Evolutionary conservation across 2,113 vertebrate genomes (phyloP).

Genomic region (Agapornis roseicollis): DNA sequence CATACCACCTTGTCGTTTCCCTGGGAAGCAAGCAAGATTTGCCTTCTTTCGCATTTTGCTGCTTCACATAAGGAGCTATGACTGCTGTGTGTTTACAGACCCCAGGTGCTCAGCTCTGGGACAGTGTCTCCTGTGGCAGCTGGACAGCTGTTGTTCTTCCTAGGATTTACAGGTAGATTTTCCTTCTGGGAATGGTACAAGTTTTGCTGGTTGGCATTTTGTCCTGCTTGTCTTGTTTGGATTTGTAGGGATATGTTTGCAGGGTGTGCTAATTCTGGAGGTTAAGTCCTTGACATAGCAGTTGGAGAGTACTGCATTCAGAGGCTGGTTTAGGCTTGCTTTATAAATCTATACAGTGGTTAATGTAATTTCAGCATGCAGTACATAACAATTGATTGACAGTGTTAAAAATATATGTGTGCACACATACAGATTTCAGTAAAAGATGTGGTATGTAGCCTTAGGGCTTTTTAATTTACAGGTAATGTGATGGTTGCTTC

Average conservation of each 20-base stretch:
- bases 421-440: not conserved
- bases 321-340: not conserved
- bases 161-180: not conserved
- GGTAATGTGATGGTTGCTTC: not conserved
- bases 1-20: not conserved
- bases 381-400: not conserved
- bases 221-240: constrained; percentile 15
- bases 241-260: not conserved
- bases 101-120: not conserved
- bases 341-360: not conserved
- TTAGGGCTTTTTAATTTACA: not conserved
- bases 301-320: not conserved
- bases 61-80: not conserved
- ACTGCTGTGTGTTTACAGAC: not conserved
- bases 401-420: not conserved
- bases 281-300: not conserved
- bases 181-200: not conserved
- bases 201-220: constrained; percentile 6
- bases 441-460: not conserved
- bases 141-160: not conserved
- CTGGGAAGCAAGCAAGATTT: not conserved
- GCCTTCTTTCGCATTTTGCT: not conserved
- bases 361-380: not conserved
- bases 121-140: not conserved
- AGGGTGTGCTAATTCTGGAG: not conserved